Evolutionary conservation across 2,888 invertebrate genomes (phyloP).

Genomic region (Dichetophora obliterata): DNA sequence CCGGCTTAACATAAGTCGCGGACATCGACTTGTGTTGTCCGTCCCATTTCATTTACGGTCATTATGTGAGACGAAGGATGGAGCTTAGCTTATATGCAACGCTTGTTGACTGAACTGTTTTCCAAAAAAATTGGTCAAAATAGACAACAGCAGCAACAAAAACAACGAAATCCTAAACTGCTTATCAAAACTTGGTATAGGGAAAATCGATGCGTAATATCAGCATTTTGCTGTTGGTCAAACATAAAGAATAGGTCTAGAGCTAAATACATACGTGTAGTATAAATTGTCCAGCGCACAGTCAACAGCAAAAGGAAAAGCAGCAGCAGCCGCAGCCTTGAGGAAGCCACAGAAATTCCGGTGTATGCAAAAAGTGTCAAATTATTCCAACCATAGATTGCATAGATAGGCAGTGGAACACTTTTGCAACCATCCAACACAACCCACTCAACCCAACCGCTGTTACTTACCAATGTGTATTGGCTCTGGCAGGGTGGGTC

Average conservation of each 20-base stretch:
- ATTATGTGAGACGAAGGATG: background rate
- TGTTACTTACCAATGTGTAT: background rate
- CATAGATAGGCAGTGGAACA: background rate
- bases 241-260: too few relatives aligned
- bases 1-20: background rate
- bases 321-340: slow-evolving; percentile 13
- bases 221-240: too few relatives aligned
- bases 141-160: slow-evolving; percentile 21
- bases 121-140: background rate
- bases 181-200: background rate
- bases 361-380: slow-evolving; percentile 28
- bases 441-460: background rate
- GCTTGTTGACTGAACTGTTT: slow-evolving; percentile 27
- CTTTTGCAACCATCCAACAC: background rate
- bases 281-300: background rate
- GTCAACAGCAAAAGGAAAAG: slow-evolving; percentile 14
- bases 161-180: background rate
- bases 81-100: slow-evolving; percentile 22
- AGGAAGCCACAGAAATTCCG: slow-evolving; percentile 15
- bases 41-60: slow-evolving; percentile 1
- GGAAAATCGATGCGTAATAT: background rate
- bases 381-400: slow-evolving; percentile 4
- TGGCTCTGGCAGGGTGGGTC: background rate
- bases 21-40: background rate
- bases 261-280: background rate